Conservation (phyloP, 30 jellyfish, hydroid and myxozoan species). For the Cassiopea andromeda region DNA sequence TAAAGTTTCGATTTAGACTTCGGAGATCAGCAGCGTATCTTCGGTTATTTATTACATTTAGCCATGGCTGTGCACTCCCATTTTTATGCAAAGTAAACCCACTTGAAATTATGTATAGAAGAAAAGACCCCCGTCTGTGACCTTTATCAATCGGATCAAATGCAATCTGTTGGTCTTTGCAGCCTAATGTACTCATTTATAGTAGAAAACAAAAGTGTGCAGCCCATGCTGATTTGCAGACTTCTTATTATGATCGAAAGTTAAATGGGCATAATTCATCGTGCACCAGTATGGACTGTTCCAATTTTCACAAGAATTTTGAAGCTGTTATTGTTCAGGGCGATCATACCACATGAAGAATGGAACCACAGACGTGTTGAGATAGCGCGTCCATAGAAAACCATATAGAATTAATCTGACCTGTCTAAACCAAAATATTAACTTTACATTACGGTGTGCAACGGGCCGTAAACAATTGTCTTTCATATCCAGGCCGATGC, state of each 20-base stretch:
- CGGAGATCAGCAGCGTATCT: not conserved
- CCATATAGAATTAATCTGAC: slow-evolving; percentile 49
- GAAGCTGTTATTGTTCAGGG: slow-evolving; percentile 43
- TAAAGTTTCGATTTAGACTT: not conserved
- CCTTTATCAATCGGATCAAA: slow-evolving; percentile 28
- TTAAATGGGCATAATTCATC: slow-evolving; percentile 18
- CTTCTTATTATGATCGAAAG: slow-evolving; percentile 13
- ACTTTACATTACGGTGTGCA: slow-evolving; percentile 47
- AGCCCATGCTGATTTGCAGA: slow-evolving; percentile 22
- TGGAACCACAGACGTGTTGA: slow-evolving; percentile 51
- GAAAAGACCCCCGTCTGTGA: slow-evolving; percentile 41
- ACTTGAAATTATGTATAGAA: not conserved
- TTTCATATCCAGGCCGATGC: not conserved
- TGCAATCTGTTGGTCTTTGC: slow-evolving; percentile 23
- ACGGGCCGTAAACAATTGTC: slow-evolving; percentile 19
- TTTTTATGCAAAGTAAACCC: not conserved
- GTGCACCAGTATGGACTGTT: slow-evolving; percentile 12
- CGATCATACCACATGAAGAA: slow-evolving; percentile 17
- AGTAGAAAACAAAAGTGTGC: slow-evolving; percentile 28
- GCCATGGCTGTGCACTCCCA: not conserved
- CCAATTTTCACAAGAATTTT: slow-evolving; percentile 13
- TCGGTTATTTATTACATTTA: not conserved
- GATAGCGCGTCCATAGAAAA: slow-evolving; percentile 46
- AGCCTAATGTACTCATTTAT: slow-evolving; percentile 14
- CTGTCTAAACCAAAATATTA: slow-evolving; percentile 60